Conservation (phyloP, 2,888 invertebrate genomes). For the Trissoscelio sp. region DNA sequence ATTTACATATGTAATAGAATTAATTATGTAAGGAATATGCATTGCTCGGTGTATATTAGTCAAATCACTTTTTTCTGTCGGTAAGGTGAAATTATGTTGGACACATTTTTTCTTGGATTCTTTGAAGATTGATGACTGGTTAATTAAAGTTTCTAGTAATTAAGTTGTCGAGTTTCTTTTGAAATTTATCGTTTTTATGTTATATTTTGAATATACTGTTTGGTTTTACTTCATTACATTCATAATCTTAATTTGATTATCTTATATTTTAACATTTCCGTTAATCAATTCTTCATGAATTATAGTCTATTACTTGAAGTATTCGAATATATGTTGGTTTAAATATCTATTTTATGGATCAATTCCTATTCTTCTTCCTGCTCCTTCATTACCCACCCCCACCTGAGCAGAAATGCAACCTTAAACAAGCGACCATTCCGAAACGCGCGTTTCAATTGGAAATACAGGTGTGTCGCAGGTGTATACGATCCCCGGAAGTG, state of each 20-base stretch:
- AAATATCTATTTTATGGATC: too few relatives aligned
- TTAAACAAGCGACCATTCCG: slow-evolving; percentile 14
- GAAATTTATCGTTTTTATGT: not conserved
- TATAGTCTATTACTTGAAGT: too few relatives aligned
- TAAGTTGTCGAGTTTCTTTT: not conserved
- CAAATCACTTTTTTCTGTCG: slow-evolving; percentile 30
- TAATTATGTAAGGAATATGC: slow-evolving; percentile 29
- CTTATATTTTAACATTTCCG: too few relatives aligned
- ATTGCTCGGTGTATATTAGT: slow-evolving; percentile 19
- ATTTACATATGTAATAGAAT: slow-evolving; percentile 52
- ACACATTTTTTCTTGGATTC: slow-evolving; percentile 10
- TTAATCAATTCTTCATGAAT: too few relatives aligned
- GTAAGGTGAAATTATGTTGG: slow-evolving; percentile 6
- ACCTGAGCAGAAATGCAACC: too few relatives aligned
- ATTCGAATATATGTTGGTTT: too few relatives aligned
- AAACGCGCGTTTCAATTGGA: slow-evolving; percentile 29
- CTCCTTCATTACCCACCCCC: too few relatives aligned
- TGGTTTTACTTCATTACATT: too few relatives aligned
- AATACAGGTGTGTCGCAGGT: slow-evolving; percentile 66
- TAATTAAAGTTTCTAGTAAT: not conserved
- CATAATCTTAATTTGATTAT: too few relatives aligned
- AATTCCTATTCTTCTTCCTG: too few relatives aligned
- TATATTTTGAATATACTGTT: too few relatives aligned
- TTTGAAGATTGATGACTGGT: not conserved
- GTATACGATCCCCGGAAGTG: slow-evolving; percentile 62